Evolutionary conservation across 1,140 invertebrate species (phyloP).

Genomic region (Euura saliciscinereae): DNA sequence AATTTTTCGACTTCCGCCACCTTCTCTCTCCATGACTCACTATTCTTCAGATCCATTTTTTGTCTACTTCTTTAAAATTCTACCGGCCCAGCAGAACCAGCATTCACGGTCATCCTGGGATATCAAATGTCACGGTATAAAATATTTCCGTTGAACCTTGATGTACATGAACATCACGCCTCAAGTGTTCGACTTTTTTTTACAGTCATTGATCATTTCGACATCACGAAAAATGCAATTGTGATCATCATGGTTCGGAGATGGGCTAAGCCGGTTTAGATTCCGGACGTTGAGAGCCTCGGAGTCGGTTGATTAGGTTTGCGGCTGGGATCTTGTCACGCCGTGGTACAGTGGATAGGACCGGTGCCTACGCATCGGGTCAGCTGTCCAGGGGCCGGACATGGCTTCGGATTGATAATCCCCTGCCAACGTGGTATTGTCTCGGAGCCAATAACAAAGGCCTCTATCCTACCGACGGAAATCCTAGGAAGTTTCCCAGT

Average conservation of each 20-base stretch:
- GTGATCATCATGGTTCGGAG: no score
- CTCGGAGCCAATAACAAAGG: constrained; percentile 13
- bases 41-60: not conserved
- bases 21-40: not conserved
- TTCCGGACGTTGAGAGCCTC: not conserved
- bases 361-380: not conserved
- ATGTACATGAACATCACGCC: not conserved
- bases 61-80: not conserved
- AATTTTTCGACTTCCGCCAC: not conserved
- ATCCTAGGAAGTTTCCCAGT: not conserved
- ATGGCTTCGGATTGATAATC: constrained; percentile 9
- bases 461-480: not conserved
- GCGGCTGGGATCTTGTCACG: not conserved
- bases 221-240: no score
- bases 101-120: not conserved
- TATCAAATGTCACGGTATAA: not conserved
- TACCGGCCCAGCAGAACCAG: not conserved
- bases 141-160: not conserved
- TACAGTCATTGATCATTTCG: no score
- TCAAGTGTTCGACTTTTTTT: not conserved
- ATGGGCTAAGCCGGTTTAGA: not conserved
- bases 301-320: not conserved
- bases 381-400: not conserved
- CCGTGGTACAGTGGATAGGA: not conserved
- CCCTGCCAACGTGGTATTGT: constrained; percentile 7